phyloP scores from a whole-genome alignment of 2,797 vertebrate species.

The Agapornis canus region DNA sequence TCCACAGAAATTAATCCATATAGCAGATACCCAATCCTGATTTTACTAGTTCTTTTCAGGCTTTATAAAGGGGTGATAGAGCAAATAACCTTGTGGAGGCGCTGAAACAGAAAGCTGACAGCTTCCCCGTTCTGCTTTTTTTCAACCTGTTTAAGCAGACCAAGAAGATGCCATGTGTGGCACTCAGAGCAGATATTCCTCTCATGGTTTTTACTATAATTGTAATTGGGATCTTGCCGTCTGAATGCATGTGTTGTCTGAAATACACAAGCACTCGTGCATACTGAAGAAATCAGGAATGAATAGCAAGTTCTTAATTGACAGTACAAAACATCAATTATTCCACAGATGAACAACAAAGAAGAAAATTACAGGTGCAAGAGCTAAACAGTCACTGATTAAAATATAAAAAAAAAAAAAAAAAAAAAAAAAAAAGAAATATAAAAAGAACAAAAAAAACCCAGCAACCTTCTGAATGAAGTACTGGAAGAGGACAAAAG shows the following conservation, averaged over 20 bases:
- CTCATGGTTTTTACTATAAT: background rate
- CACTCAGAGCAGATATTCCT: background rate
- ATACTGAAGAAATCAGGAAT: conserved; percentile 31
- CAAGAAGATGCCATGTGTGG: background rate
- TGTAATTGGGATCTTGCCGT: background rate
- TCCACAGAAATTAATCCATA: background rate
- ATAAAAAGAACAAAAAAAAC: background rate
- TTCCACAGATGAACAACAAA: conserved; percentile 36
- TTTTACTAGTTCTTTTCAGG: background rate
- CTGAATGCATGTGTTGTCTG: background rate
- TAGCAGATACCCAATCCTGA: background rate
- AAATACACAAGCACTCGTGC: background rate
- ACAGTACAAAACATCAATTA: conserved; percentile 61
- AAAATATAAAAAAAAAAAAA: background rate
- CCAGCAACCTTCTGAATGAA: background rate
- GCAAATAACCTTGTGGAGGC: background rate
- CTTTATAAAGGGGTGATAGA: background rate
- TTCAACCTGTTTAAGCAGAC: background rate
- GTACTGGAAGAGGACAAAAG: background rate
- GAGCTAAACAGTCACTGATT: conserved; percentile 30
- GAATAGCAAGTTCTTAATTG: conserved; percentile 51
- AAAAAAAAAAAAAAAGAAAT: background rate
- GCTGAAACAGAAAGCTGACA: background rate
- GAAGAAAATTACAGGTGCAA: conserved; percentile 60
- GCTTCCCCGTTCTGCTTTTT: background rate